Evolutionary conservation across 2,888 invertebrate genomes (phyloP), one percentile per base, ranked within the genome.

Genomic region (Nomada hirtipes): DNA sequence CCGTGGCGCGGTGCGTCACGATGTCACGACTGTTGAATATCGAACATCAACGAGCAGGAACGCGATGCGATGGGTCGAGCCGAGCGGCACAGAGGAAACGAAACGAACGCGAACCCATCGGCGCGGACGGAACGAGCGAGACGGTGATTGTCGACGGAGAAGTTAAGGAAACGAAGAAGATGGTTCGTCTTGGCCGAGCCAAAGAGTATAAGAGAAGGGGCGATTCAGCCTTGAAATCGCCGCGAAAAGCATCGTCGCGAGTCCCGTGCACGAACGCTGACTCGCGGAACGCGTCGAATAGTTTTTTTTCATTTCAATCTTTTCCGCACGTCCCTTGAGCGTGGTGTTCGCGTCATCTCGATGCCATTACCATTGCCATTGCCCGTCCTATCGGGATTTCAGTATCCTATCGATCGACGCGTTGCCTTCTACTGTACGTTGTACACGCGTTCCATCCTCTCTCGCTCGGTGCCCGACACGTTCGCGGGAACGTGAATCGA

Each of bases 221-320:
- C 70, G 73, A 71, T 72, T 82, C 83, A 88, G 88, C 88, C 88
- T 88, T 88, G 88, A 88, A 87, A 87, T 71, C 79, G 61, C 36
- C 55, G 72, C 80, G 69, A 69, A 72, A 73, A 50, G 52, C 59
- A 69, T 78, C 74, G 78, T 82, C 85, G 79, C 82, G 76, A 82
- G 78, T 76, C 83, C 53, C 79, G 76, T 67, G 73, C 79, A 74
- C 83, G 84, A 76, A 67, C 63, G 55, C 44, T 44, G 72, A 79
- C 71, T 77, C 75, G 70, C 59, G 76, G 63, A 78, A 80, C 77
- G 53, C 73, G n/a, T 68, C 26, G 57, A 76, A 79, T 87, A 70
- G 55, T 75, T 74, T 73, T 76, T 76, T 76, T 57, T 61, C 67
- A 73, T 76, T 57, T 59, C 67, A 20, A 70, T 80, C 65, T 79